These are phyloP conservation scores for Bombylius discolor DNA, from an alignment of 2,888 invertebrate genomes.

Conservation along the genomic window DNA sequence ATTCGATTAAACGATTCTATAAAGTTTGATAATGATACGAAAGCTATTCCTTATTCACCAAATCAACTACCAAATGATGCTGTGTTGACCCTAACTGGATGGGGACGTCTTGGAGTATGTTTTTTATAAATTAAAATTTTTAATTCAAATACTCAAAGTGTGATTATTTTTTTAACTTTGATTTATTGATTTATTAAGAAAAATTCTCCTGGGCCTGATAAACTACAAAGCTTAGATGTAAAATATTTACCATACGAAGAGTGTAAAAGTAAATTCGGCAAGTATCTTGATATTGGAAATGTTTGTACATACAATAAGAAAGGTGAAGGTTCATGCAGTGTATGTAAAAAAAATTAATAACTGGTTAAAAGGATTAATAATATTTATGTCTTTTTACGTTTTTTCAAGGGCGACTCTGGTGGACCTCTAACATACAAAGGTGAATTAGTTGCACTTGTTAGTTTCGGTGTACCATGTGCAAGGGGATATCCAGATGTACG, in stretches of 20 bases:
- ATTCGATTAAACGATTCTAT: constrained; percentile 43
- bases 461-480: constrained; percentile 33
- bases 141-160: no score
- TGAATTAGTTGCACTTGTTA: constrained; percentile 28
- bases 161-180: no score
- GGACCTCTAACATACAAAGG: constrained; percentile 25
- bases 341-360: no score
- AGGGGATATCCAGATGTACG: constrained; percentile 31
- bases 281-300: constrained; percentile 42
- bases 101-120: constrained; percentile 40
- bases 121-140: no score
- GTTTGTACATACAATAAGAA: constrained; percentile 45
- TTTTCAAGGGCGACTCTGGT: constrained; percentile 24
- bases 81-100: constrained; percentile 44
- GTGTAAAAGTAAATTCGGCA: constrained; percentile 40
- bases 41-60: constrained; percentile 43
- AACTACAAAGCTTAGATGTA: constrained; percentile 44
- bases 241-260: constrained; percentile 43
- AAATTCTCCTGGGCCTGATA: constrained; percentile 41
- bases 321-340: constrained; percentile 40
- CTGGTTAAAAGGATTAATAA: no score
- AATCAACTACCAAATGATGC: constrained; percentile 40
- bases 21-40: constrained; percentile 39
- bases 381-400: not conserved
- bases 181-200: not conserved